A percentile compares a stretch with the other conserved stretches of the same genome.
Evolutionary conservation across 2,797 vertebrate genomes (phyloP).

Genomic region (Rhincodon typus): DNA sequence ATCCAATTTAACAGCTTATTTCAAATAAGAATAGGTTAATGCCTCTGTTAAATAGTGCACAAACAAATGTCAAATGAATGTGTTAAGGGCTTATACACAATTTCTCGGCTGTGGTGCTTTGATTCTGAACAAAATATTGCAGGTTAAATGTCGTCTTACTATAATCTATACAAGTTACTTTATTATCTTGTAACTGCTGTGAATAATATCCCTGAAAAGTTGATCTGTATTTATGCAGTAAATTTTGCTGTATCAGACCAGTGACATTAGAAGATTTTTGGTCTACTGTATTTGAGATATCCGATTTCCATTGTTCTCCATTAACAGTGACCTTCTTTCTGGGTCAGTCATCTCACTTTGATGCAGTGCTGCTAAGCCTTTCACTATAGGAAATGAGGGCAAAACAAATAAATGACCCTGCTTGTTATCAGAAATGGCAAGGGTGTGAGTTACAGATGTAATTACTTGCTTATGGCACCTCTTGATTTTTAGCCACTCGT

Average conservation of each 20-base stretch:
- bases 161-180: not conserved
- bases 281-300: not conserved
- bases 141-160: not conserved
- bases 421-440: not conserved
- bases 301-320: not conserved
- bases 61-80: not conserved
- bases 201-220: not conserved
- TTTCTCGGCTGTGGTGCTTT: not conserved
- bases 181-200: not conserved
- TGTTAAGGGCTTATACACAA: not conserved
- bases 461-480: not conserved
- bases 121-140: not conserved
- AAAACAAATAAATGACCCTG: not conserved
- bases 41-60: not conserved
- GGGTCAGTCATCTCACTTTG: not conserved
- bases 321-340: not conserved
- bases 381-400: not conserved
- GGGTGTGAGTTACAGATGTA: not conserved
- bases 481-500: not conserved
- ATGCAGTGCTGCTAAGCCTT: not conserved
- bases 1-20: conserved; percentile 10
- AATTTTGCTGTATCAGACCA: not conserved
- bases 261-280: not conserved
- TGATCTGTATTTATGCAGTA: not conserved
- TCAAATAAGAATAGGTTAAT: not conserved